Evolutionary conservation across 2,888 invertebrate genomes (phyloP).

Genomic region (Crocallis elinguaria): DNA sequence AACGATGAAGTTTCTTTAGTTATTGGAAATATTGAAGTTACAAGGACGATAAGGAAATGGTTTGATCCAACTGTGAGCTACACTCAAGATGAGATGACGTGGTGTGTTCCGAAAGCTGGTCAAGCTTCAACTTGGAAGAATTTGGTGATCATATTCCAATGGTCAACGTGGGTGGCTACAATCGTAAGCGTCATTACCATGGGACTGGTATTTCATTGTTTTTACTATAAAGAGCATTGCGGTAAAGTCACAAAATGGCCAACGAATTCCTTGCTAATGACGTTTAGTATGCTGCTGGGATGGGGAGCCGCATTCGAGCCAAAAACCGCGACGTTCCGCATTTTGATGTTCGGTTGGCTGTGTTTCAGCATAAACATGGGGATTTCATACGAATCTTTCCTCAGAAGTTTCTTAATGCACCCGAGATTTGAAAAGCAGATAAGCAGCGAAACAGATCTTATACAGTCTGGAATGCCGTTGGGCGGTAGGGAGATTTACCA

Average conservation of each 20-base stretch:
- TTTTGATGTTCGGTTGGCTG: slow-evolving; percentile 76
- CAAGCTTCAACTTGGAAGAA: slow-evolving; percentile 77
- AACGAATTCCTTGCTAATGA: slow-evolving; percentile 74
- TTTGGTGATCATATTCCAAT: slow-evolving; percentile 77
- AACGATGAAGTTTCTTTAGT: slow-evolving; percentile 69
- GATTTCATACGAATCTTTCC: slow-evolving; percentile 80
- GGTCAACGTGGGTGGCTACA: slow-evolving; percentile 75
- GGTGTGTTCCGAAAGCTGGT: slow-evolving; percentile 74
- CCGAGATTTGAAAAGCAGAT: slow-evolving; percentile 82
- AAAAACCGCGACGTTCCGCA: slow-evolving; percentile 69
- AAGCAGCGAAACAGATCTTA: slow-evolving; percentile 72
- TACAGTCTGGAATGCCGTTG: slow-evolving; percentile 70
- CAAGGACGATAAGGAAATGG: slow-evolving; percentile 71
- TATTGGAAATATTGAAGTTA: slow-evolving; percentile 79
- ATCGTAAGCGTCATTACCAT: slow-evolving; percentile 64
- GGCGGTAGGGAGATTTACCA: slow-evolving; percentile 80
- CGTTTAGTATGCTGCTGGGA: slow-evolving; percentile 77
- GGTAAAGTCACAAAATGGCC: slow-evolving; percentile 71
- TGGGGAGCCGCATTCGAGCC: slow-evolving; percentile 75
- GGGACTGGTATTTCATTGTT: slow-evolving; percentile 69
- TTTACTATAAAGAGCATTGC: slow-evolving; percentile 66
- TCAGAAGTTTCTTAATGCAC: slow-evolving; percentile 81
- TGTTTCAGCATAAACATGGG: slow-evolving; percentile 79
- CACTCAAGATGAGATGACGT: slow-evolving; percentile 80
- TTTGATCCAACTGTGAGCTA: slow-evolving; percentile 77